Conservation (phyloP, 2,888 invertebrate genomes). For the Ernsta delagoae region DNA sequence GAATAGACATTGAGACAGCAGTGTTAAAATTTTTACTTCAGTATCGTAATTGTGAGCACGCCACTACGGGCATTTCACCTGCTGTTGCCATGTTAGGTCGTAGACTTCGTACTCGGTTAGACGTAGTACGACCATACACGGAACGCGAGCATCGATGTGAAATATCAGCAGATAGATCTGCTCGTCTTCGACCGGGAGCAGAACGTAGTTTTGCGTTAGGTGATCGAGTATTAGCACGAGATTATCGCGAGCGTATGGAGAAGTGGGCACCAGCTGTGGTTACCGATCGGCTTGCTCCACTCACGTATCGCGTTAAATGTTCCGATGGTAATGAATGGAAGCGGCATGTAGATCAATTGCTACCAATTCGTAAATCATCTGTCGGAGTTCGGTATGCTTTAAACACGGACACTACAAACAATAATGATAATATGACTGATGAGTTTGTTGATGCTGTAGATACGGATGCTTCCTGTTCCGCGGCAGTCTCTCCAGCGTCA, state of each 20-base stretch:
- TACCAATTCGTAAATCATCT: background rate
- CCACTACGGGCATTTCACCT: constrained; percentile 40
- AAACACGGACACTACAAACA: background rate
- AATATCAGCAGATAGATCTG: constrained; percentile 12
- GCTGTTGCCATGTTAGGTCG: constrained; percentile 43
- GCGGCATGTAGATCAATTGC: constrained; percentile 14
- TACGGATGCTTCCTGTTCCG: background rate
- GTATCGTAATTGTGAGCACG: constrained; percentile 38
- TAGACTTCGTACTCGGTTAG: constrained; percentile 42
- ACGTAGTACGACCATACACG: constrained; percentile 38
- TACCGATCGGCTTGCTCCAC: constrained; percentile 3
- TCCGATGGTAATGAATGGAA: constrained; percentile 9
- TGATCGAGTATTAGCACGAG: constrained; percentile 7
- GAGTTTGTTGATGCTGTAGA: background rate
- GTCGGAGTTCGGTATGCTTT: background rate
- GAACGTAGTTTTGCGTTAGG: constrained; percentile 1
- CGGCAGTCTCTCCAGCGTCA: background rate
- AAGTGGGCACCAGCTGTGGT: constrained; percentile 17
- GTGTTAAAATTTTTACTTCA: constrained; percentile 31
- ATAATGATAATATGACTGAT: background rate
- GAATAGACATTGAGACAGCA: constrained; percentile 18
- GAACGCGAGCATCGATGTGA: constrained; percentile 16
- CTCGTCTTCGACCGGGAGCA: constrained; percentile 8
- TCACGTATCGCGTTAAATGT: constrained; percentile 12
- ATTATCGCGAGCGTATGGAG: constrained; percentile 1